Evolutionary conservation across 2,797 vertebrate species (phyloP).

Genomic region (Arremon brunneinucha): DNA sequence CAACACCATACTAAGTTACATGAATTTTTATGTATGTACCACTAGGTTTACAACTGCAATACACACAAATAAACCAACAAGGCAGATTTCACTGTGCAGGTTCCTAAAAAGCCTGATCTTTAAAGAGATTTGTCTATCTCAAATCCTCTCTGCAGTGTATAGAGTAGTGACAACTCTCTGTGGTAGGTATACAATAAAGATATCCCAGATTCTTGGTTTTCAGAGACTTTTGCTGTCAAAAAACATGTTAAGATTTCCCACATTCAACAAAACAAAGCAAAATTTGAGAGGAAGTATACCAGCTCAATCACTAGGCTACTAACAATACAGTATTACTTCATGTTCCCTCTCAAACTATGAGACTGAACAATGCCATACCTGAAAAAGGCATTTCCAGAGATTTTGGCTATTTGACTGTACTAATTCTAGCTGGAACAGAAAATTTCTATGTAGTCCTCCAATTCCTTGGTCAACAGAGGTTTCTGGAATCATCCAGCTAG

Average conservation of each 20-base stretch:
- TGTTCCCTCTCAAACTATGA: neutral
- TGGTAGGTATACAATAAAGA: neutral
- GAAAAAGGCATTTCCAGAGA: neutral
- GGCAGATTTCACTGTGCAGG: neutral
- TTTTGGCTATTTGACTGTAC: neutral
- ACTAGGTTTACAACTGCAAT: neutral
- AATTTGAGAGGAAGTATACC: neutral
- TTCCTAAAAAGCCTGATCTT: neutral
- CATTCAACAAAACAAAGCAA: neutral
- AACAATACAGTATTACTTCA: neutral
- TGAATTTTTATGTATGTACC: neutral
- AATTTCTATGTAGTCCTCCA: neutral
- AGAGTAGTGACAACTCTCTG: neutral
- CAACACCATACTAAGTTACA: neutral
- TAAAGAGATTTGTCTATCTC: neutral
- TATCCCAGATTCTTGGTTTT: neutral
- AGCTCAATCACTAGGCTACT: neutral
- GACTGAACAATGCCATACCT: neutral
- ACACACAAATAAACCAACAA: neutral
- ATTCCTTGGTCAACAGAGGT: neutral
- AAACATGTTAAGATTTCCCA: neutral
- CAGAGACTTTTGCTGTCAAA: neutral
- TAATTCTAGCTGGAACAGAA: neutral
- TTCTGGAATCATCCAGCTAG: neutral
- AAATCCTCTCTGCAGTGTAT: neutral